Base-by-base conservation (phyloP, 2,113 vertebrate genomes). In the Neolamprologus brichardi region DNA sequence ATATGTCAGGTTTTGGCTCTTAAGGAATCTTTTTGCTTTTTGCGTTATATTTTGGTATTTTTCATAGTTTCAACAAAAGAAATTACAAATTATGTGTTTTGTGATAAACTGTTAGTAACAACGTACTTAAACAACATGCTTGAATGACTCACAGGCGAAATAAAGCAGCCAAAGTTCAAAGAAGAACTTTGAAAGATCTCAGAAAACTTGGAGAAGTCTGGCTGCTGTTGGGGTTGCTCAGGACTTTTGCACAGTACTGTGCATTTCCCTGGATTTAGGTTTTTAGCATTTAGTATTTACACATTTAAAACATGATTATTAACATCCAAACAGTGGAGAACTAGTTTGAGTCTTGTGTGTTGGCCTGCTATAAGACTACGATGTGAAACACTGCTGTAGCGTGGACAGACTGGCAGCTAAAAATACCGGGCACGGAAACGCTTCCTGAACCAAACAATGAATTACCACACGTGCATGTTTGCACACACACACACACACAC, bases 401-500 rank as follows among this genome's bases (percentile, higher is more conserved):
- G 20, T 51, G 89, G 28, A 90, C 82, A 84, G 87, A 80, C 82
- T 72, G 84, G 79, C 83, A 86, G 58, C 92, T 94, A 88, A 86
- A 92, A 90, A 93, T 91, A 93, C 77, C 46, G 39, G 12, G 37
- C 60, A 86, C 79, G 37, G 92, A 92, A 94, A 95, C 79, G 88
- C 84, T 85, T 84, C 82, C 77, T 77, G 46, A 91, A 92, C 92
- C 81, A 84, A 93, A 94, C 92, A 93, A 92, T 77, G 86, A 92
- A 91, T 79, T 91, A 84, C 18, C n/a, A 41, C 75, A 7, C 62
- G 2, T 23, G 64, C 64, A 15, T 9, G 64, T 13, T 13, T 23
- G 34, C 11, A 2, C 30, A 20, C 51, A 25, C 83, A 44, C 72
- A 72, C 60, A 64, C 77, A 32, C 58, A 82, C 79, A 30, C 56